Evolutionary conservation across 1,140 invertebrate species (phyloP), one percentile per base, ranked within the genome.

Genomic region (Cydia amplana): DNA sequence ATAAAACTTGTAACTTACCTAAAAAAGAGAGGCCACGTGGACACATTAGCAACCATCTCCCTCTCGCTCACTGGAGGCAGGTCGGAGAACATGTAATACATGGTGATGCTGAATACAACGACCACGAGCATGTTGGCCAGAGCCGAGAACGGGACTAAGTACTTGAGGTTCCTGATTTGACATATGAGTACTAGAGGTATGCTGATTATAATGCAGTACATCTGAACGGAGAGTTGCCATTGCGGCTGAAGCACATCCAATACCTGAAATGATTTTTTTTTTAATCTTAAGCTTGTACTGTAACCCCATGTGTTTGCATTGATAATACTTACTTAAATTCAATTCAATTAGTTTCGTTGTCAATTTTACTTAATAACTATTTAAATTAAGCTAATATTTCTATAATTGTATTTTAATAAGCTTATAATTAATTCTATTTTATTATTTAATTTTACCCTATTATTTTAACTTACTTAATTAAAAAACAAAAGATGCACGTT

Each of bases 71-170:
- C 77, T 0, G 93, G 82, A 1, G 94, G 86, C 1, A 95, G 81
- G 32, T 94, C 94, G 1, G 81, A 88, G 83, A 97, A 96, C 78
- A 96, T 94, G 85, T 95, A 97, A 82, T 96, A 97, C 67, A 96
- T 89, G 0, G 95, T 96, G 20, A 97, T 95, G 0, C 77, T 91
- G 72, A 97, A 95, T 0, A 95, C 95, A 1, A 94, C 83, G 4
- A 96, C 89, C 79, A 97, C 94, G 65, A 95, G 94, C 0, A 94
- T 74, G 74, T 97, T 97, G 16, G 96, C 96, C 2, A 96, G 77
- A 2, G 94, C 93, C 0, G 96, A 97, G 83, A 97, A 96, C 2
- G 96, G 96, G n/a, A 97, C 96, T 80, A 97, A 83, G 80, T 94
- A 95, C 79, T 96, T 96, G 2, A 97, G 90, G 80, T 96, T 94